Percentiles rank a stretch among this genome's conserved stretches.
phyloP scores from a whole-genome alignment of 2,113 vertebrate genomes.

The Condylura cristata region DNA sequence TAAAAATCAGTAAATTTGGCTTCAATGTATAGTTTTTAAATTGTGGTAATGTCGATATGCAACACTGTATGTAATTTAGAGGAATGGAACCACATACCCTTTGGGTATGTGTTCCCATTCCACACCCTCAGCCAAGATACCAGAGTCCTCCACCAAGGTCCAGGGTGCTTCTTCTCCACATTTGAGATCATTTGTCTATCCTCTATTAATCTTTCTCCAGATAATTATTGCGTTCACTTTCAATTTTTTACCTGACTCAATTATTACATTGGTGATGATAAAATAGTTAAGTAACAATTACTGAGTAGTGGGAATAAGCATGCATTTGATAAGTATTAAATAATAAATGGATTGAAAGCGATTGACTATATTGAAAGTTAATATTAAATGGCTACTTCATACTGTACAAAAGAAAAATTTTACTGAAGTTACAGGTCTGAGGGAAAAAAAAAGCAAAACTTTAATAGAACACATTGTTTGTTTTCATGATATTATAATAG shows the following conservation, averaged over 20 bases:
- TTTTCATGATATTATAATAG: neutral
- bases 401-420: neutral
- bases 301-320: neutral
- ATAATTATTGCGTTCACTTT: neutral
- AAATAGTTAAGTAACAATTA: neutral
- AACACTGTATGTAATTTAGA: neutral
- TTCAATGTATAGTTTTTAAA: neutral
- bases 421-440: neutral
- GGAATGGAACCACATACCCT: too few species aligned
- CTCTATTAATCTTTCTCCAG: neutral
- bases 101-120: too few species aligned
- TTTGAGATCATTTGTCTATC: neutral
- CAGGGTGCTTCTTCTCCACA: neutral
- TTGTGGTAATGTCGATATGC: neutral
- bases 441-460: neutral
- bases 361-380: neutral
- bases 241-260: neutral
- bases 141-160: neutral
- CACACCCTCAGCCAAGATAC: neutral
- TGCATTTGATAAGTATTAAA: neutral
- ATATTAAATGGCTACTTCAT: neutral
- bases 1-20: neutral
- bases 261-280: neutral
- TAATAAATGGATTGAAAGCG: neutral
- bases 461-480: neutral